Conservation (phyloP, 1,140 invertebrate genomes). For the Battus philenor region DNA sequence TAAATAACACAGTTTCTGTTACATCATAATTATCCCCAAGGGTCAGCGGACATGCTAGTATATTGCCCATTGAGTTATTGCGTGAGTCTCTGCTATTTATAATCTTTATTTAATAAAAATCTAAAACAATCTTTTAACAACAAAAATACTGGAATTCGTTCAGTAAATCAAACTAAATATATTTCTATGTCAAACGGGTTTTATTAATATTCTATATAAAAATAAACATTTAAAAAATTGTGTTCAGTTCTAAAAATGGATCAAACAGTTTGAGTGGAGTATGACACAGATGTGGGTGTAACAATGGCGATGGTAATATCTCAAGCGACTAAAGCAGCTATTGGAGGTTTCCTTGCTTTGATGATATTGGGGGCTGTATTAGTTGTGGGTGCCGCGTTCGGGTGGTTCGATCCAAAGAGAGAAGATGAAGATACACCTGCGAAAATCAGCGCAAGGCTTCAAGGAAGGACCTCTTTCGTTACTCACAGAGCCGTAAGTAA, state of each 20-base stretch:
- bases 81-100: too few species aligned
- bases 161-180: too few species aligned
- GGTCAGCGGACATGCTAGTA: too few species aligned
- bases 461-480: constrained; percentile 65
- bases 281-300: constrained; percentile 40
- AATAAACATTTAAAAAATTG: background rate
- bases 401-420: constrained; percentile 63
- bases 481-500: constrained; percentile 66
- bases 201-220: background rate
- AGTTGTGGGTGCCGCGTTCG: constrained; percentile 62
- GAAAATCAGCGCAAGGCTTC: constrained; percentile 63
- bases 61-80: too few species aligned
- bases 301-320: constrained; percentile 73
- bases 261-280: constrained; percentile 17
- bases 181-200: background rate
- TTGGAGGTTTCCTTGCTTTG: constrained; percentile 58
- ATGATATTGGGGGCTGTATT: constrained; percentile 68
- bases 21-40: too few species aligned
- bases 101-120: too few species aligned
- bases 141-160: too few species aligned
- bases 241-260: constrained; percentile 1
- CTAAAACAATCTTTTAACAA: too few species aligned
- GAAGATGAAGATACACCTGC: constrained; percentile 68
- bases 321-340: constrained; percentile 66
- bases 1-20: too few species aligned